phyloP scores from a whole-genome alignment of 2,797 vertebrate species.

The Adelosebastes latens region DNA sequence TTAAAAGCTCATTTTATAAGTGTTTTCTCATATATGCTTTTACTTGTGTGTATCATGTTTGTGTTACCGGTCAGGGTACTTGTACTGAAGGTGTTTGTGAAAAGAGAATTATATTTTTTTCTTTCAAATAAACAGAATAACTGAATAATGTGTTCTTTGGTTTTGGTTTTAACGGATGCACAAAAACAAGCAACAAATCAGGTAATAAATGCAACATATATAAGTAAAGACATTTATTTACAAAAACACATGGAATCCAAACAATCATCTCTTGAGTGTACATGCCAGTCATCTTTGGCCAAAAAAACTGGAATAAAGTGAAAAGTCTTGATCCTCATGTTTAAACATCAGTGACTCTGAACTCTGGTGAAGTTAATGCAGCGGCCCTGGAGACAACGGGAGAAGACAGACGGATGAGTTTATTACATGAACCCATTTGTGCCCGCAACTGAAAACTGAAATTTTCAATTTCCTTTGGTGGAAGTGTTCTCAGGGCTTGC shows the following conservation, averaged over 20 bases:
- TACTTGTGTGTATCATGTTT: conserved; percentile 47
- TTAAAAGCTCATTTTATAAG: conserved; percentile 35
- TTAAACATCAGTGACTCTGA: conserved; percentile 62
- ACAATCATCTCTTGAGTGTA: neutral
- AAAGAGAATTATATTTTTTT: conserved; percentile 72
- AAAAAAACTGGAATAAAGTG: conserved; percentile 1
- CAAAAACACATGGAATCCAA: conserved; percentile 33
- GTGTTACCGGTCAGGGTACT: conserved; percentile 65
- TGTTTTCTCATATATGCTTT: conserved; percentile 52
- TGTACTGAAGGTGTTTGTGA: conserved; percentile 69
- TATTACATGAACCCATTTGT: no score
- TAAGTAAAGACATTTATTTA: conserved; percentile 67
- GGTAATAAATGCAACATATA: neutral
- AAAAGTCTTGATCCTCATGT: conserved; percentile 17
- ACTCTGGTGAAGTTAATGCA: conserved; percentile 84
- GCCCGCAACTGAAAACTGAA: no score
- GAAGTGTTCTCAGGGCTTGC: no score
- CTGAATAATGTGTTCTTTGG: neutral
- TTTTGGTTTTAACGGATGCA: neutral
- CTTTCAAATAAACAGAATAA: conserved; percentile 74
- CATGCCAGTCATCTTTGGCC: conserved; percentile 16
- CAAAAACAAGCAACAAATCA: neutral
- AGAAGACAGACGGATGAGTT: neutral
- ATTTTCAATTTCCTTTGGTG: no score
- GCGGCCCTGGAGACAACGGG: conserved; percentile 75